Evolutionary conservation across 2,888 invertebrate genomes (phyloP).

Genomic region (Oasisia sp.): DNA sequence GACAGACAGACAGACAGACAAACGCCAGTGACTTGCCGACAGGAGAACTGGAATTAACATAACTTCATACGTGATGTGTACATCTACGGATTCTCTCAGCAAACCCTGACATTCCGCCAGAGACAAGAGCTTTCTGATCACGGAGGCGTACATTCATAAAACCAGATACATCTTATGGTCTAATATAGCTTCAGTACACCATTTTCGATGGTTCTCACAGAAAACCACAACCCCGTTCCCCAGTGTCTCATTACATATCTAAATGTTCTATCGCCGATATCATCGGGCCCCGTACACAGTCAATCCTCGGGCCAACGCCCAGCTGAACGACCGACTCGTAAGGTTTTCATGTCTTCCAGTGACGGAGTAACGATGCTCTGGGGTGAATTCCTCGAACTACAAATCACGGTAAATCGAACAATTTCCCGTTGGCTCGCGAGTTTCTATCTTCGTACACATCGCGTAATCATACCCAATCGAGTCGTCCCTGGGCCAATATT

Average conservation of each 20-base stretch:
- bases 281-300: not conserved
- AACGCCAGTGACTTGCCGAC: not conserved
- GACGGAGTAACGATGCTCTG: not conserved
- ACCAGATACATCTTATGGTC: not conserved
- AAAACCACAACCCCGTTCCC: not conserved
- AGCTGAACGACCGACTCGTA: not conserved
- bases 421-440: not conserved
- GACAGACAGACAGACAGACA: not conserved
- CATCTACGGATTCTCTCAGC: not conserved
- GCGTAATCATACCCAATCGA: not conserved
- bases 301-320: not conserved
- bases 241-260: not conserved
- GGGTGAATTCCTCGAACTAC: not conserved
- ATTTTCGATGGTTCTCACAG: not conserved
- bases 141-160: not conserved
- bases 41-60: not conserved
- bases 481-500: not conserved
- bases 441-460: not conserved
- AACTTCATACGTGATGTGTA: not conserved
- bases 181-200: not conserved
- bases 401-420: not conserved
- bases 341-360: not conserved
- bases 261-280: not conserved
- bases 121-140: not conserved
- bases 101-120: not conserved